Percentiles rank a stretch among this genome's conserved stretches.
Evolutionary conservation across 2,797 vertebrate genomes (phyloP).

Genomic region (Liasis olivaceus): DNA sequence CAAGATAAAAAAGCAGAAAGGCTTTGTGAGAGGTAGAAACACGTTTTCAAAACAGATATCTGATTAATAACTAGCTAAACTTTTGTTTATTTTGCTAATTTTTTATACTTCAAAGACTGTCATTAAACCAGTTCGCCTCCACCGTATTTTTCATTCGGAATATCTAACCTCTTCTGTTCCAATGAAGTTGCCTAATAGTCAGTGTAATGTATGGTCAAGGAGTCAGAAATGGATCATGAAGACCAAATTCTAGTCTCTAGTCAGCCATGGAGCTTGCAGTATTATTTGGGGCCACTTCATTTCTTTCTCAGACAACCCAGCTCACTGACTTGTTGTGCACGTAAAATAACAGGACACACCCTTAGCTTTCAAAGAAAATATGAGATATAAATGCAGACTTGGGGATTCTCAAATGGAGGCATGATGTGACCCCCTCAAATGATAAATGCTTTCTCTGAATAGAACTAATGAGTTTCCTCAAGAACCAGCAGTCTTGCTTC

Average conservation of each 20-base stretch:
- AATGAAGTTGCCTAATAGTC: not conserved
- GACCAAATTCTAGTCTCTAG: not conserved
- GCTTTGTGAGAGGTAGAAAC: not conserved
- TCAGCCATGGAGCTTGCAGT: not conserved
- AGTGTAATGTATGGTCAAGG: not conserved
- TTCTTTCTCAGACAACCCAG: not conserved
- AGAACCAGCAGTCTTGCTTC: not conserved
- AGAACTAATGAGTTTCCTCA: not conserved
- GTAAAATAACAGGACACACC: not conserved
- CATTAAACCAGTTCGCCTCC: not conserved
- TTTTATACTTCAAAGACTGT: not conserved
- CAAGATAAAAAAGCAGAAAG: not conserved
- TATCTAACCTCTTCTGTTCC: not conserved
- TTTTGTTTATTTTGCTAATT: not conserved
- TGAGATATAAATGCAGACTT: not conserved
- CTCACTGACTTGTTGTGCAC: not conserved
- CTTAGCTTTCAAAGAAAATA: not conserved
- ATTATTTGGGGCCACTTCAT: not conserved
- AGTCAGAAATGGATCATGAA: not conserved
- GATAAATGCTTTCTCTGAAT: not conserved
- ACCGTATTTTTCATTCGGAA: not conserved
- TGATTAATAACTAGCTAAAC: slow-evolving; percentile 2
- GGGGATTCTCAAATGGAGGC: not conserved
- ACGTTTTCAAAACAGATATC: slow-evolving; percentile 11
- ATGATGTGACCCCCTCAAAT: not conserved